phyloP scores from a whole-genome alignment of 2,888 invertebrate genomes.

The Acanthosepion pharaonis region DNA sequence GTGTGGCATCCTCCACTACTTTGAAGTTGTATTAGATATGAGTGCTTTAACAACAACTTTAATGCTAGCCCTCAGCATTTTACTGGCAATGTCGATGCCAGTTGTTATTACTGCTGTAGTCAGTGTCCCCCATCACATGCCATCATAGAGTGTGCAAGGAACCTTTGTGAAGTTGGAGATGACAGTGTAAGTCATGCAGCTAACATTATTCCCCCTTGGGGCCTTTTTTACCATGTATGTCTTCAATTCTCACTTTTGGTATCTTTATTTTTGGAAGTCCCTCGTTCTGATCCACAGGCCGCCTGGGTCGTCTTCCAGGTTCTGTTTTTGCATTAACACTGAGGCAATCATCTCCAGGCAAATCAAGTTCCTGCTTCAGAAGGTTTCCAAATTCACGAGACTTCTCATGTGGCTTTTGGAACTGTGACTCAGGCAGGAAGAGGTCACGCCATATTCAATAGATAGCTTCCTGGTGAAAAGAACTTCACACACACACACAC shows the following conservation, averaged over 20 bases:
- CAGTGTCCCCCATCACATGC: conserved; percentile 9
- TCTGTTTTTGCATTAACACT: conserved; percentile 33
- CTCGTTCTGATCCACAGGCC: conserved; percentile 22
- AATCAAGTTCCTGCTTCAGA: not conserved
- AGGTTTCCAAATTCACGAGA: not conserved
- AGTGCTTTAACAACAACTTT: conserved; percentile 22
- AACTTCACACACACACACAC: too few relatives aligned
- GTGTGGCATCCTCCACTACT: not conserved
- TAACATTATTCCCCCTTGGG: conserved; percentile 20
- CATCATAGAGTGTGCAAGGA: not conserved
- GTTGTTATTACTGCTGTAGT: not conserved
- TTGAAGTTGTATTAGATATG: not conserved
- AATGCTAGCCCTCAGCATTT: conserved; percentile 1
- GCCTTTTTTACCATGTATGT: not conserved
- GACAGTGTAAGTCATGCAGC: conserved; percentile 21
- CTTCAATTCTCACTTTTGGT: conserved; percentile 2
- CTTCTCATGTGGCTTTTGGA: conserved; percentile 17
- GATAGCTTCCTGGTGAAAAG: not conserved
- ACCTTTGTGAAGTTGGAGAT: conserved; percentile 13
- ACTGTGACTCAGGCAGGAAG: not conserved
- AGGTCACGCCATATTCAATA: conserved; percentile 33
- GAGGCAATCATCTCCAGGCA: conserved; percentile 2
- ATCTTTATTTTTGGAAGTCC: conserved; percentile 33
- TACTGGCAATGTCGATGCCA: conserved; percentile 8
- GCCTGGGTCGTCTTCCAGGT: conserved; percentile 33